These are phyloP conservation scores for Coenonympha glycerion DNA, from an alignment of 2,888 invertebrate genomes.

Conservation along the genomic window DNA sequence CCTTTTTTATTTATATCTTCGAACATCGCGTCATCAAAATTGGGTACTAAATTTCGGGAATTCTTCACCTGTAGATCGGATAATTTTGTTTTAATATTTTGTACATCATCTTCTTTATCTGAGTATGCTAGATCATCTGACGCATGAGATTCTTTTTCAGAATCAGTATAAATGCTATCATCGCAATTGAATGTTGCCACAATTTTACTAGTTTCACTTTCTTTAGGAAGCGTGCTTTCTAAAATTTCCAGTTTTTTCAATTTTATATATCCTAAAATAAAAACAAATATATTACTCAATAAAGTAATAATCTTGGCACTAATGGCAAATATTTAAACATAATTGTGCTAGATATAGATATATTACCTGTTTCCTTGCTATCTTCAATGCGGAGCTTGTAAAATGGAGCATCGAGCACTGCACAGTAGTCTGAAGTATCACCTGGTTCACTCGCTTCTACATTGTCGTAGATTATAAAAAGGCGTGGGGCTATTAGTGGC, in stretches of 20 bases:
- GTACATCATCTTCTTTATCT: slow-evolving; percentile 41
- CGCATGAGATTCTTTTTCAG: slow-evolving; percentile 62
- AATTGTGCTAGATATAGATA: not conserved
- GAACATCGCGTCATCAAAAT: not conserved
- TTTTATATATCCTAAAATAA: slow-evolving; percentile 73
- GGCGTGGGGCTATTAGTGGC: slow-evolving; percentile 77
- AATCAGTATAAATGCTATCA: slow-evolving; percentile 63
- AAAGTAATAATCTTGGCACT: not conserved
- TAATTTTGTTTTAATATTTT: slow-evolving; percentile 46
- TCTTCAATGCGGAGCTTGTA: slow-evolving; percentile 79
- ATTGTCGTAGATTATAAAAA: slow-evolving; percentile 83
- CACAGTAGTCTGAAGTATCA: slow-evolving; percentile 77
- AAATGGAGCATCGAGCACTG: slow-evolving; percentile 75
- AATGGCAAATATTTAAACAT: not conserved
- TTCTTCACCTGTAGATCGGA: slow-evolving; percentile 16
- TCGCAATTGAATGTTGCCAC: slow-evolving; percentile 40
- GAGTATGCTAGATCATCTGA: slow-evolving; percentile 52
- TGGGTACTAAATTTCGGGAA: not conserved
- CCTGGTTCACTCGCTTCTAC: slow-evolving; percentile 81
- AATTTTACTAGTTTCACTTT: slow-evolving; percentile 36
- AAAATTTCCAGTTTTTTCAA: slow-evolving; percentile 72
- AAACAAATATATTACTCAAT: not conserved
- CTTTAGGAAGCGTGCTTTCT: slow-evolving; percentile 57
- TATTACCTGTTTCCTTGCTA: slow-evolving; percentile 61
- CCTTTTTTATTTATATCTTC: not conserved